phyloP scores from a whole-genome alignment of 37 sponge, comb jelly and placozoan species.

The Cliona cf. orientalis region DNA sequence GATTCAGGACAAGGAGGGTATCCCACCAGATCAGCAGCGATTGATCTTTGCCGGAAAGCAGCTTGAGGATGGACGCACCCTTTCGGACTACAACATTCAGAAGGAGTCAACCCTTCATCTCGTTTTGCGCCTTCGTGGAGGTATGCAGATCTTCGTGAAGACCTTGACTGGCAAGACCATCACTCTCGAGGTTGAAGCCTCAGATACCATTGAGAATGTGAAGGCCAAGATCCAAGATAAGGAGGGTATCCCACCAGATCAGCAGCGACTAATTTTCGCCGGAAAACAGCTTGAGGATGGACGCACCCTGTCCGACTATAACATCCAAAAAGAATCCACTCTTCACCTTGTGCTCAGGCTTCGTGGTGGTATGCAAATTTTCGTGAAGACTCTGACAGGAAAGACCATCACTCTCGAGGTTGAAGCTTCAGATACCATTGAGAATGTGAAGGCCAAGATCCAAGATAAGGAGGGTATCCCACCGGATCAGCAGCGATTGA shows the following conservation, averaged over 20 bases:
- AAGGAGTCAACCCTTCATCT: slow-evolving; percentile 89
- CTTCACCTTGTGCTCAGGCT: slow-evolving; percentile 64
- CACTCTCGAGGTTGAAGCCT: slow-evolving; percentile 79
- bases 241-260: slow-evolving; percentile 77
- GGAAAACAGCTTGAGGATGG: slow-evolving; percentile 82
- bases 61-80: slow-evolving; percentile 94
- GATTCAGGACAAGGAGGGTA: slow-evolving; percentile 98
- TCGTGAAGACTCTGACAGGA: slow-evolving; percentile 97
- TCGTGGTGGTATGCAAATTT: slow-evolving; percentile 95
- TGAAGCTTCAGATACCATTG: slow-evolving; percentile 93
- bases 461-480: slow-evolving; percentile 98
- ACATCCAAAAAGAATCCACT: slow-evolving; percentile 84
- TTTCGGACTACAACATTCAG: slow-evolving; percentile 97
- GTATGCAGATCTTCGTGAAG: slow-evolving; percentile 84
- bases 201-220: slow-evolving; percentile 73
- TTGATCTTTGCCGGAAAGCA: slow-evolving; percentile 83
- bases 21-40: slow-evolving; percentile 97
- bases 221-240: slow-evolving; percentile 82
- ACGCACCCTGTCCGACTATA: slow-evolving; percentile 83
- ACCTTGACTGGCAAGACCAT: slow-evolving; percentile 84
- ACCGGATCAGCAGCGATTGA: slow-evolving; percentile 96
- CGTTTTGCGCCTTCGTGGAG: slow-evolving; percentile 71
- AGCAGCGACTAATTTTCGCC: slow-evolving; percentile 78
- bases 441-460: slow-evolving; percentile 97
- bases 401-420: slow-evolving; percentile 98